Evolutionary conservation across 2,797 vertebrate species (phyloP).

Genomic region (Anabas testudineus): DNA sequence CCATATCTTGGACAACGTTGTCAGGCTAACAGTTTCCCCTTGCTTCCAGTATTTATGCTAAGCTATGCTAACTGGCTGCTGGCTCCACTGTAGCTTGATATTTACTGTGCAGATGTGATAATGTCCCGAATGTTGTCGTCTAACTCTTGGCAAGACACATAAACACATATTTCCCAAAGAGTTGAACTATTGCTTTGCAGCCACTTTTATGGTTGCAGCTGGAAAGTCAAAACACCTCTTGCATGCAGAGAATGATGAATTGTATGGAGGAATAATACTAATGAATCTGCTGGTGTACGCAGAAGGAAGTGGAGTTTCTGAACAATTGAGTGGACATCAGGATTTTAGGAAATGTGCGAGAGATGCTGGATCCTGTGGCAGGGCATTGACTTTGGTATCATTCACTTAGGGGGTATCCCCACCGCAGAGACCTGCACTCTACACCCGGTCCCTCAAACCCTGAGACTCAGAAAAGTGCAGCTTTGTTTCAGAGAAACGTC

Average conservation of each 20-base stretch:
- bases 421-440: constrained; percentile 55
- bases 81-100: neutral
- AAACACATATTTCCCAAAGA: neutral
- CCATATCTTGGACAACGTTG: neutral
- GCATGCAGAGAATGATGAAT: constrained; percentile 11
- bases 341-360: constrained; percentile 49
- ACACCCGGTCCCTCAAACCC: constrained; percentile 47
- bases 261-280: constrained; percentile 13
- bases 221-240: neutral
- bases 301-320: constrained; percentile 32
- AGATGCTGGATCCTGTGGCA: constrained; percentile 49
- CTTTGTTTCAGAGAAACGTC: constrained; percentile 34
- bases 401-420: constrained; percentile 82
- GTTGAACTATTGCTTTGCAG: neutral
- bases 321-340: constrained; percentile 41
- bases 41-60: constrained; percentile 20
- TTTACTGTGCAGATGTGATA: neutral
- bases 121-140: neutral
- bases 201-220: neutral
- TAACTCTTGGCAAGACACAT: constrained; percentile 7
- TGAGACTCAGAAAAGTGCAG: constrained; percentile 16
- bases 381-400: constrained; percentile 87
- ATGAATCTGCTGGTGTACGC: neutral
- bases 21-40: neutral
- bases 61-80: neutral